Evolutionary conservation across 2,888 invertebrate species (phyloP), one percentile per base, ranked within the genome.

Genomic region (Geophilus truncorum): DNA sequence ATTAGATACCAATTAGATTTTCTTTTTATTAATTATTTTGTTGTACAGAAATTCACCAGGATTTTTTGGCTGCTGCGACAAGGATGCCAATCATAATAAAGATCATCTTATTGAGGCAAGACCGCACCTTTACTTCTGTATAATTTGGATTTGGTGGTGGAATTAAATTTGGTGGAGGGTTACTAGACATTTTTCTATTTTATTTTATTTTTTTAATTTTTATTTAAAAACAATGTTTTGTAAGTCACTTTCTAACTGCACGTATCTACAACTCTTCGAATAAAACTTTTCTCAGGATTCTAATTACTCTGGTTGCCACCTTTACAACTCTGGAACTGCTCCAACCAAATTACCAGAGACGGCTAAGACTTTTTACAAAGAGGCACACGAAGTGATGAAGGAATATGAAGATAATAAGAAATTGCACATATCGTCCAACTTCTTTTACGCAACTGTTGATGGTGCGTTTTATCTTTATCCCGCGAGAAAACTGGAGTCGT

Each of bases 391-490:
- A 77, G 34, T 77, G 21, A 77, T 77, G 77, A 77, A 77, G 32
- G 77, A 30, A 21, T 30, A 77, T 34, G 4, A 30, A n/a, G 77
- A 30, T 12, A 30, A 30, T 21, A 30, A 25, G 21, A 77, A 77
- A 34, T 10, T 12, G 25, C 15, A 30, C 2, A 30, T 15, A 7
- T 77, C n/a, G 28, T 32, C 25, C n/a, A 30, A 77, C n/a, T 30
- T 77, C 9, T 21, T 32, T 32, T 77, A 21, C 7, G 77, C 77
- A 5, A 77, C 51, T 12, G 18, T 51, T n/a, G 18, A 77, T n/a
- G 77, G 77, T 30, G 21, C 77, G 5, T 21, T 77, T 25, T 77
- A 30, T 77, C 34, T 77, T 25, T 77, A 77, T 30, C 77, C 77
- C 12, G 77, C 77, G 9, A 25, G 77, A 77, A 30, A 32, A 32